These are phyloP conservation scores for Meriones unguiculatus DNA, from an alignment of 2,113 vertebrate genomes.

Conservation along the genomic window DNA sequence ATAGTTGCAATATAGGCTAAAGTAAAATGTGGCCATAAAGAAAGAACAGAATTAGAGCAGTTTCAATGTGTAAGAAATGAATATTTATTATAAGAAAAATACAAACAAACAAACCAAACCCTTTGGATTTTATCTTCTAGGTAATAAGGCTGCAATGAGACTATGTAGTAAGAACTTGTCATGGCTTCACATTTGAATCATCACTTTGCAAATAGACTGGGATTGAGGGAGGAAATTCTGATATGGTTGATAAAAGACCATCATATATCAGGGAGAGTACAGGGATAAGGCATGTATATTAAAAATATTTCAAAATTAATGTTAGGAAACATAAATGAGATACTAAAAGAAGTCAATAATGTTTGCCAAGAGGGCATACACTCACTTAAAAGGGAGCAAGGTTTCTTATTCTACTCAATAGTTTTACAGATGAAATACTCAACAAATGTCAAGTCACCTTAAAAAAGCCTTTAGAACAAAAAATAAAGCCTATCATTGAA, in stretches of 20 bases:
- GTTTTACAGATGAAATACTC: neutral
- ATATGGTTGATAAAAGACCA: neutral
- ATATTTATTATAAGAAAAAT: neutral
- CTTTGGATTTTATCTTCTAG: constrained; percentile 15
- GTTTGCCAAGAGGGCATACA: neutral
- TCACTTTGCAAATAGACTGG: neutral
- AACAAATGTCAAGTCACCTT: neutral
- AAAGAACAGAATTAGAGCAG: neutral
- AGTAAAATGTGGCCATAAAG: neutral
- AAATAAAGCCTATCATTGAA: neutral
- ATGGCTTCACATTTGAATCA: neutral
- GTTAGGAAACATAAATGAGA: neutral
- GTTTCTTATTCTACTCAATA: neutral
- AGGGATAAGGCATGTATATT: neutral
- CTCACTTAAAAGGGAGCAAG: neutral
- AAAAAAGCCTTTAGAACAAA: neutral
- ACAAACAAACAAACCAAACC: neutral
- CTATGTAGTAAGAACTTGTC: neutral
- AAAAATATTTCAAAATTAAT: constrained; percentile 38
- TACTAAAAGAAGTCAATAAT: neutral
- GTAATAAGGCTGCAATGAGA: neutral
- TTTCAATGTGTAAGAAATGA: neutral
- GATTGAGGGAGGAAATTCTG: neutral
- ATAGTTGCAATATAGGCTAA: neutral
- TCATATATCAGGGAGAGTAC: neutral